Evolutionary conservation across 2,113 vertebrate species (phyloP).

Genomic region (Setophaga petechia): DNA sequence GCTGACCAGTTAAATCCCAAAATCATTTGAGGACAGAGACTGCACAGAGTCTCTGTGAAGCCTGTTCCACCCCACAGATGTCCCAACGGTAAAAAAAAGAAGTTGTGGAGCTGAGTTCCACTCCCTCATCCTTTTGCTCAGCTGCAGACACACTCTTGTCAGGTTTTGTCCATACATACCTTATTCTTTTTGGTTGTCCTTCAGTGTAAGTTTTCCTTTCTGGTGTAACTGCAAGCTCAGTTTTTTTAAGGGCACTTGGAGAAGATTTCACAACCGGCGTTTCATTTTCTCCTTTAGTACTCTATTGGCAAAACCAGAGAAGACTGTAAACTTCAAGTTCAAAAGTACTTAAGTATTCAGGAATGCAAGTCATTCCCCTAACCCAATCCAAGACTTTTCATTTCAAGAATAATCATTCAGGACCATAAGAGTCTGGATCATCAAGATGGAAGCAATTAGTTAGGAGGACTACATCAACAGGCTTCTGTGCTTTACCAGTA

Average conservation of each 20-base stretch:
- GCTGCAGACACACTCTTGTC: background rate
- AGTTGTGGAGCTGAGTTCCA: background rate
- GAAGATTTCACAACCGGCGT: background rate
- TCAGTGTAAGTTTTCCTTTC: conserved; percentile 17
- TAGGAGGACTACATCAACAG: background rate
- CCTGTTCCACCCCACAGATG: background rate
- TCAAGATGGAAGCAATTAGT: background rate
- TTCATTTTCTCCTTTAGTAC: conserved; percentile 36
- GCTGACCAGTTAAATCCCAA: background rate
- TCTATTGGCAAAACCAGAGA: conserved; percentile 59
- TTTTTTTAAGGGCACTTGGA: conserved; percentile 32
- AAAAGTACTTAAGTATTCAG: background rate
- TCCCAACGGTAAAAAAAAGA: background rate
- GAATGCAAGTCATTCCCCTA: background rate
- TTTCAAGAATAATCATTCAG: background rate
- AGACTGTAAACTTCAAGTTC: background rate
- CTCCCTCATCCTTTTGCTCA: background rate
- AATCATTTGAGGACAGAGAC: background rate
- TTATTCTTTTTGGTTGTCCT: background rate
- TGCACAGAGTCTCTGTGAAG: background rate
- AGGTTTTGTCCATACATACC: conserved; percentile 56
- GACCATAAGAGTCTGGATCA: background rate
- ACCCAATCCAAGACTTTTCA: background rate
- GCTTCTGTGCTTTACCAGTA: background rate
- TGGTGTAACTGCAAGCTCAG: background rate